A percentile compares a stretch with the other conserved stretches of the same genome.
Evolutionary conservation across 1,140 invertebrate species (phyloP).

Genomic region (Temnothorax longispinosus): DNA sequence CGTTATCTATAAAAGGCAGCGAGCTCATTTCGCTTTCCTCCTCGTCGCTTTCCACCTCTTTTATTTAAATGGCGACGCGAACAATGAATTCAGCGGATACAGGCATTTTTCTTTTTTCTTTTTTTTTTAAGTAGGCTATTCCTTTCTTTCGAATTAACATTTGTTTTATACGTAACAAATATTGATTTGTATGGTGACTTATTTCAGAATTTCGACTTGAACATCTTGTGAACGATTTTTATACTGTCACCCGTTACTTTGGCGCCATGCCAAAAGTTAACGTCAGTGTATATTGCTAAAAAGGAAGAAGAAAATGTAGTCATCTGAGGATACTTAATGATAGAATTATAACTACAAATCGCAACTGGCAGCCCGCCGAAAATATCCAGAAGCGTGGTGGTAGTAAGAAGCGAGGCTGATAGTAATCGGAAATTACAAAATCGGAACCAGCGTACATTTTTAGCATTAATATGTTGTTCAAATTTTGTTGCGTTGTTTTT

Average conservation of each 20-base stretch:
- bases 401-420: constrained; percentile 33
- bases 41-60: constrained; percentile 13
- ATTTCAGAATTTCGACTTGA: constrained; percentile 32
- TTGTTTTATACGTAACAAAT: constrained; percentile 30
- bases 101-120: background rate
- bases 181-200: constrained; percentile 16
- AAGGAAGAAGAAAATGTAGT: background rate
- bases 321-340: background rate
- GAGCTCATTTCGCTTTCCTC: background rate
- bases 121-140: background rate
- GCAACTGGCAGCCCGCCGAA: background rate
- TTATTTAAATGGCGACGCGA: constrained; percentile 22
- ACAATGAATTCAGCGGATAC: background rate
- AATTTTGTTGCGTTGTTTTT: constrained; percentile 29
- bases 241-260: background rate
- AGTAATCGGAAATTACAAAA: constrained; percentile 8
- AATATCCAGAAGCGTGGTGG: background rate
- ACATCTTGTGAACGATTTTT: constrained; percentile 9
- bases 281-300: background rate
- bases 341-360: background rate
- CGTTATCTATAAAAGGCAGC: background rate
- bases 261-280: background rate
- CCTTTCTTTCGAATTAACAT: background rate
- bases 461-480: constrained; percentile 3
- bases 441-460: constrained; percentile 9